A percentile compares a stretch with the other conserved stretches of the same genome.
Evolutionary conservation across 2,888 invertebrate genomes (phyloP).

Genomic region (Amblyjoppa fuscipennis): DNA sequence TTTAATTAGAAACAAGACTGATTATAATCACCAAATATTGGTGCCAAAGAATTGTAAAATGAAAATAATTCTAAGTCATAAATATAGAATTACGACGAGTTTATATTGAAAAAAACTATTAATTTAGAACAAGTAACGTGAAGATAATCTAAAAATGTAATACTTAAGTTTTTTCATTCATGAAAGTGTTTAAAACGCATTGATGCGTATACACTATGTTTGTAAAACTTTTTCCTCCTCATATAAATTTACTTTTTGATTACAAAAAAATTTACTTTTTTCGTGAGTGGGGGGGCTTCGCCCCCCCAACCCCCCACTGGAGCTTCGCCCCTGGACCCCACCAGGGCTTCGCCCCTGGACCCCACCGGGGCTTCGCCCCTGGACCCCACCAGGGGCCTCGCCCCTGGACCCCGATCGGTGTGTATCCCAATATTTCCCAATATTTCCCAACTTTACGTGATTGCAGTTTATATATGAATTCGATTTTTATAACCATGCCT

Average conservation of each 20-base stretch:
- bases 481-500: no score
- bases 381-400: constrained; percentile 2
- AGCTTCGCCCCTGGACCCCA: constrained; percentile 20
- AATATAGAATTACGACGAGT: background rate
- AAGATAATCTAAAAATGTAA: no score
- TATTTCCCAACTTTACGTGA: no score
- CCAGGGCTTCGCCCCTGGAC: constrained; percentile 21
- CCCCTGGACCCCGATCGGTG: background rate
- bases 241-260: background rate
- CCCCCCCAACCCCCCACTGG: constrained; percentile 16
- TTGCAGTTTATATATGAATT: no score
- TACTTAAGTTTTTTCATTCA: background rate
- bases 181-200: background rate
- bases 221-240: no score
- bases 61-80: background rate
- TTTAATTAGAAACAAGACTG: background rate
- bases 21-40: background rate
- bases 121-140: no score
- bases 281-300: constrained; percentile 11
- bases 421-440: no score
- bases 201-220: background rate
- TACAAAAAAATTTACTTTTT: background rate
- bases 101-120: background rate
- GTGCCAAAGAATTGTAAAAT: background rate
- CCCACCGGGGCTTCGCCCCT: constrained; percentile 28